phyloP scores from a whole-genome alignment of 2,797 vertebrate genomes.

The Rhincodon typus region DNA sequence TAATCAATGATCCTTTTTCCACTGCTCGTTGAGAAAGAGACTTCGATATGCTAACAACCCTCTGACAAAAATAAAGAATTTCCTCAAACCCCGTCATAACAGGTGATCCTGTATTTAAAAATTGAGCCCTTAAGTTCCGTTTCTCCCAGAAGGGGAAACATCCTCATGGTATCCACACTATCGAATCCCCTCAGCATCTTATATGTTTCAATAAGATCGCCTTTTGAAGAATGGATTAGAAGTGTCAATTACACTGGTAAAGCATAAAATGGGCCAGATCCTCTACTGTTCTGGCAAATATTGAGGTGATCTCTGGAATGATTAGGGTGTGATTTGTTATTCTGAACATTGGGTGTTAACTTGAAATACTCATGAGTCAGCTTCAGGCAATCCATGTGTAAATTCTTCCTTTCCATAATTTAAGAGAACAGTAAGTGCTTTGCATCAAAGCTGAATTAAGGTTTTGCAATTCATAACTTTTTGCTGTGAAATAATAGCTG shows the following conservation, averaged over 20 bases:
- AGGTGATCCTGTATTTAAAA: too few relatives aligned
- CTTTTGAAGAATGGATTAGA: background rate
- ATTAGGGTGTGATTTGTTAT: background rate
- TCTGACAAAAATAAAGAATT: too few relatives aligned
- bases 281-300: background rate
- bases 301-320: background rate
- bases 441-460: background rate
- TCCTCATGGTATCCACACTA: too few relatives aligned
- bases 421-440: background rate
- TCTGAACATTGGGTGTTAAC: background rate
- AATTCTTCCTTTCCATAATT: rapidly evolving
- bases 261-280: background rate
- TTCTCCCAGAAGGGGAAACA: too few relatives aligned
- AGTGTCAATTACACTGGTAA: background rate
- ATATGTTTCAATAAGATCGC: too few relatives aligned
- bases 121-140: too few relatives aligned
- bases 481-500: background rate
- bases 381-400: background rate
- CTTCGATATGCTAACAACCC: too few relatives aligned
- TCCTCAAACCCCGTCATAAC: too few relatives aligned
- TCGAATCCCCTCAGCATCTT: too few relatives aligned
- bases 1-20: too few relatives aligned
- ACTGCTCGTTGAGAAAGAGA: too few relatives aligned
- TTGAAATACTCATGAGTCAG: background rate
- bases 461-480: background rate